Evolutionary conservation across 2,797 vertebrate genomes (phyloP).

Genomic region (Crotalus adamanteus): DNA sequence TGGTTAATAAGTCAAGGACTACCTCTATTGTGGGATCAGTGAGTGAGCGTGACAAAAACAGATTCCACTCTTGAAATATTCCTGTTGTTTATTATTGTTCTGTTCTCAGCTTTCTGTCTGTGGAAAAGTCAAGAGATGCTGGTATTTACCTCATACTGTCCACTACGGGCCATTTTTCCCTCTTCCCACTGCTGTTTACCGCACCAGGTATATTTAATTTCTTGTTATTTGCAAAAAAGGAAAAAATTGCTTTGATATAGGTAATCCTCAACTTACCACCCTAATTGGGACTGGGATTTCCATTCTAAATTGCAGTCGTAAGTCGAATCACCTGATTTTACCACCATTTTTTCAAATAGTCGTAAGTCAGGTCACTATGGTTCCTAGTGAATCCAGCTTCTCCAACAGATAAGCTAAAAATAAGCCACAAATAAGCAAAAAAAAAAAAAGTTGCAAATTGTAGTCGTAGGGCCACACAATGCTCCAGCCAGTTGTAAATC

Average conservation of each 20-base stretch:
- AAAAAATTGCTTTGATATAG: background rate
- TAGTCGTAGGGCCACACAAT: too few species aligned
- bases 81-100: background rate
- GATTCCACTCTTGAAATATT: background rate
- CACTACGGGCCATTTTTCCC: conserved; percentile 88
- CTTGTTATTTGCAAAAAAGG: background rate
- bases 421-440: too few species aligned
- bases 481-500: too few species aligned
- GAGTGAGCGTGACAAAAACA: background rate
- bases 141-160: conserved; percentile 85
- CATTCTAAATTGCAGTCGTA: background rate
- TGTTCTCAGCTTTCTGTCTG: conserved; percentile 82
- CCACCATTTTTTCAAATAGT: background rate
- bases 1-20: background rate
- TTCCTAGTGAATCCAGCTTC: too few species aligned
- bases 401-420: too few species aligned
- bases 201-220: conserved; percentile 76
- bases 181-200: conserved; percentile 92
- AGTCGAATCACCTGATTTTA: background rate
- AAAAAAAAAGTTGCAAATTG: too few species aligned
- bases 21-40: background rate
- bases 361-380: too few species aligned
- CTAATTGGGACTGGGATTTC: background rate
- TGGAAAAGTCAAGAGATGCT: conserved; percentile 87
- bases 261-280: background rate